A percentile compares a stretch with the other conserved stretches of the same genome.
Evolutionary conservation across 2,113 vertebrate species (phyloP).

Genomic region (Erythrolamprus reginae): DNA sequence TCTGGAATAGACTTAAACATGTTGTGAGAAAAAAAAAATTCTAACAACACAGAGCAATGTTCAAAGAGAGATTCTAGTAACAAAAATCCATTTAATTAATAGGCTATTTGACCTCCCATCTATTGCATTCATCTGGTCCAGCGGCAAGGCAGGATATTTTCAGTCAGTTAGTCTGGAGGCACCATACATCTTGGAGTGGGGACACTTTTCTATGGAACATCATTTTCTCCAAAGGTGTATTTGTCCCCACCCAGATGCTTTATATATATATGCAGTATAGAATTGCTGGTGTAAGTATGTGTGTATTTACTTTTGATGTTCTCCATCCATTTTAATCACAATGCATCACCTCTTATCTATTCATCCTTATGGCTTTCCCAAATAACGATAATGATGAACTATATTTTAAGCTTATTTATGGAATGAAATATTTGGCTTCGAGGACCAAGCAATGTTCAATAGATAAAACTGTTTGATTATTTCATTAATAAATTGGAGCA

Average conservation of each 20-base stretch:
- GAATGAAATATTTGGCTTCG: conserved; percentile 11
- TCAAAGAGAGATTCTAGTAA: neutral
- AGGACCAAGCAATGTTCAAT: conserved; percentile 24
- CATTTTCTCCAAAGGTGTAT: neutral
- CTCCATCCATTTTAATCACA: neutral
- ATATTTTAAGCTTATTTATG: conserved; percentile 1
- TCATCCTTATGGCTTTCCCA: neutral
- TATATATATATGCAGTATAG: too few species aligned
- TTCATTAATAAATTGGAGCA: conserved; percentile 22
- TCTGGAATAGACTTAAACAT: neutral
- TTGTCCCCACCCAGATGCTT: neutral
- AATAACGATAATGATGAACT: conserved; percentile 2
- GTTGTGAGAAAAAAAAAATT: neutral
- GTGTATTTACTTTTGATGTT: neutral
- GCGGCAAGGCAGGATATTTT: neutral
- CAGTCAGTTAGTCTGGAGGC: neutral
- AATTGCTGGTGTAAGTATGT: neutral
- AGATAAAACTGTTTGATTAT: conserved; percentile 21
- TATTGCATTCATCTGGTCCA: neutral
- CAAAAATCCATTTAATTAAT: neutral
- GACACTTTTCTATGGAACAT: neutral
- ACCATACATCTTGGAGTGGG: neutral
- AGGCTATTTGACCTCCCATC: neutral
- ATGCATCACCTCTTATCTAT: neutral
- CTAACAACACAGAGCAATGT: neutral